phyloP scores from a whole-genome alignment of 2,797 vertebrate genomes.

The Notolabrus celidotus region DNA sequence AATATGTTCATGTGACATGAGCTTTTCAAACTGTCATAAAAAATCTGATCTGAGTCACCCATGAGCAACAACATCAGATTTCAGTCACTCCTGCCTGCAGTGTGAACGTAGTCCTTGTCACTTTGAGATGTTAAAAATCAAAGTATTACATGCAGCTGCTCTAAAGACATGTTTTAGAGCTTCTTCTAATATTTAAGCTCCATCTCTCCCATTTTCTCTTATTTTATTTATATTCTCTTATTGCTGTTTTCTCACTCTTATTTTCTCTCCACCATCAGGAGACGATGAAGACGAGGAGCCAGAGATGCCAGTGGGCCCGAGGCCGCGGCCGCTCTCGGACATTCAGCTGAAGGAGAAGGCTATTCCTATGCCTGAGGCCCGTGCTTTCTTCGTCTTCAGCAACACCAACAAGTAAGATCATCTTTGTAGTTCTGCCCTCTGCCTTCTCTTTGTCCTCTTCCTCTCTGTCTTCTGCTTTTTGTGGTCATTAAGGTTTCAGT shows the following conservation, averaged over 20 bases:
- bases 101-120: too few species aligned
- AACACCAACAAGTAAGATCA: constrained; percentile 92
- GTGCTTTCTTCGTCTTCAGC: constrained; percentile 97
- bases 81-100: too few species aligned
- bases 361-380: constrained; percentile 96
- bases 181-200: not conserved
- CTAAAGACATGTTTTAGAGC: too few species aligned
- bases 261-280: constrained; percentile 59
- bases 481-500: not conserved
- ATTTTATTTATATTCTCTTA: not conserved
- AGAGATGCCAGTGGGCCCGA: constrained; percentile 98
- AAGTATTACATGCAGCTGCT: too few species aligned
- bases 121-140: too few species aligned
- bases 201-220: not conserved
- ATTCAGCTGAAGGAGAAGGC: constrained; percentile 98
- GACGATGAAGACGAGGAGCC: constrained; percentile 98
- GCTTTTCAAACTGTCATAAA: too few species aligned
- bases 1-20: too few species aligned
- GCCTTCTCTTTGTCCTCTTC: not conserved
- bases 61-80: too few species aligned
- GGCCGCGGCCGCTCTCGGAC: constrained; percentile 96
- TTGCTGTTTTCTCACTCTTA: not conserved
- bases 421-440: not conserved
- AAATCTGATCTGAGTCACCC: too few species aligned
- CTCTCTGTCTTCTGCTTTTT: not conserved